A percentile compares a stretch with the other conserved stretches of the same genome.
Conservation (phyloP, 2,113 vertebrate species). For the Petrocephalus microphthalmus region DNA sequence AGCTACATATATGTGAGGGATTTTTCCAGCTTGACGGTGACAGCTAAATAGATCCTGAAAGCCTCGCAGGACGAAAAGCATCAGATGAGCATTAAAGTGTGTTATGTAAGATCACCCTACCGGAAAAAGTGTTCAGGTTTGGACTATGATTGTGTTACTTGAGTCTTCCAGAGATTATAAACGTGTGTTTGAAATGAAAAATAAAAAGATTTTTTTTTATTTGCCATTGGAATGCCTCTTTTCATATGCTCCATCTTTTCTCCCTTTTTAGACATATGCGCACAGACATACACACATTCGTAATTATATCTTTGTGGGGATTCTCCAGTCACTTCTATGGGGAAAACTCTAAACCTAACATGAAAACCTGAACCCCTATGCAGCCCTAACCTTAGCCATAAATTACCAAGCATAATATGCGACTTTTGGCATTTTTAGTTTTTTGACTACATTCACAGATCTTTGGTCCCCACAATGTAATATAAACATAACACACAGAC, state of each 20-base stretch:
- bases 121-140: background rate
- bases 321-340: no score
- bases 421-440: no score
- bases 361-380: no score
- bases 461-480: no score
- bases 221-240: background rate
- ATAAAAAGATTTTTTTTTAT: background rate
- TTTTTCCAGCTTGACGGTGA: background rate
- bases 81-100: background rate
- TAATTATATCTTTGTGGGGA: no score
- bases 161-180: background rate
- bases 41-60: background rate
- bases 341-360: no score
- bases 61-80: background rate
- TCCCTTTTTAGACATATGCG: background rate
- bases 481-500: no score
- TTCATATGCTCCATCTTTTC: background rate
- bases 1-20: background rate
- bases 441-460: no score
- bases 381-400: no score
- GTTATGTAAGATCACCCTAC: background rate
- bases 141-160: background rate
- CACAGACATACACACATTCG: background rate
- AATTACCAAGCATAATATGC: no score
- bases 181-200: background rate